Conservation (phyloP, 2,113 vertebrate genomes). For the Crotalus helleri region DNA sequence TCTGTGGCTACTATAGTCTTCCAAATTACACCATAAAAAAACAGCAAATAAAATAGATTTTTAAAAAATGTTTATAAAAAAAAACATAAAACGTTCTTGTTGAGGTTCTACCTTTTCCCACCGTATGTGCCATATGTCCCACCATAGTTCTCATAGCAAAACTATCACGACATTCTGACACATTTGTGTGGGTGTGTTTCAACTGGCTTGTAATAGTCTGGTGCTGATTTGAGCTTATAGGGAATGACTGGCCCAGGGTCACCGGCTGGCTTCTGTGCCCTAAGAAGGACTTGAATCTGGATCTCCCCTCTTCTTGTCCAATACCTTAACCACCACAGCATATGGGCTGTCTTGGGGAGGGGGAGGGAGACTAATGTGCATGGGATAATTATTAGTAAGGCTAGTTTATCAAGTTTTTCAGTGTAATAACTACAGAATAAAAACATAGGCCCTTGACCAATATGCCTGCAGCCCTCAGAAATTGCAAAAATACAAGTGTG, state of each 20-base stretch:
- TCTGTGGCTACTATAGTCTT: not conserved
- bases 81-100: not conserved
- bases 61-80: not conserved
- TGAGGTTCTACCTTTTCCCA: not conserved
- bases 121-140: not conserved
- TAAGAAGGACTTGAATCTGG: not conserved
- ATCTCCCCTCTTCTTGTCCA: not conserved
- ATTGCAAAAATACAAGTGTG: not conserved
- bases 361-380: not conserved
- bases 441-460: not conserved
- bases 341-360: not conserved
- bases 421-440: not conserved
- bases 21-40: not conserved
- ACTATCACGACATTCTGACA: not conserved
- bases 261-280: not conserved
- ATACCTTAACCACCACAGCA: not conserved
- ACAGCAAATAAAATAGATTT: not conserved
- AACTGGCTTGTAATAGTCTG: not conserved
- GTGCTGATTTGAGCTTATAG: not conserved
- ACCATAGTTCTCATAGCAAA: not conserved
- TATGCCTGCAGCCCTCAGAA: not conserved
- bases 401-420: not conserved
- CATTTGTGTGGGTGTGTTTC: not conserved
- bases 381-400: not conserved
- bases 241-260: not conserved